Conservation (phyloP, 2,113 vertebrate species). For the Propithecus coquereli region DNA sequence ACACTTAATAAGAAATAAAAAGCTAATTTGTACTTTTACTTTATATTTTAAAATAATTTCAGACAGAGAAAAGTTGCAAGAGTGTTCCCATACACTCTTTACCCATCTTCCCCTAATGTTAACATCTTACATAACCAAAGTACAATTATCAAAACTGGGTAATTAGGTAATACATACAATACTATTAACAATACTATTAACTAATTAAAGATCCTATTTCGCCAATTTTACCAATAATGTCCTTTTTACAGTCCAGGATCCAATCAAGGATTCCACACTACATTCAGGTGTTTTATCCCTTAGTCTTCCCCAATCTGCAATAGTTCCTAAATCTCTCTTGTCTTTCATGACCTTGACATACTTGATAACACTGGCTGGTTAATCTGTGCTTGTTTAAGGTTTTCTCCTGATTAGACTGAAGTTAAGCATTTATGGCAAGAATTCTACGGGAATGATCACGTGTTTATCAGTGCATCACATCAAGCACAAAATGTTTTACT, state of each 20-base stretch:
- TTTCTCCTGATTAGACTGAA: not conserved
- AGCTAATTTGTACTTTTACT: not conserved
- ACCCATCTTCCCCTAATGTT: not conserved
- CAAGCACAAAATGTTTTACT: not conserved
- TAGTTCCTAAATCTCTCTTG: not conserved
- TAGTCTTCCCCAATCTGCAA: not conserved
- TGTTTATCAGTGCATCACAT: not conserved
- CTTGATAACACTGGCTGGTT: not conserved
- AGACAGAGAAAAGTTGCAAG: not conserved
- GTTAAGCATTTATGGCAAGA: not conserved
- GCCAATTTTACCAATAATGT: not conserved
- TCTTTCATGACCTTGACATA: not conserved
- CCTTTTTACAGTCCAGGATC: not conserved
- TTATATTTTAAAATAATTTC: not conserved
- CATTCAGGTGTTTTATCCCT: not conserved
- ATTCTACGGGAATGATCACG: not conserved
- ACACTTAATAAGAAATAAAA: not conserved
- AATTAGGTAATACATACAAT: not conserved
- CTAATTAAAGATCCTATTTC: not conserved
- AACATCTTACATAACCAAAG: not conserved
- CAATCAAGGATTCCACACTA: not conserved
- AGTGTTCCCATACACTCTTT: not conserved
- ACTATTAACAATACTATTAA: not conserved
- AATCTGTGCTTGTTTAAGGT: not conserved
- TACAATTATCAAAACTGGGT: not conserved